phyloP scores from a whole-genome alignment of 1,140 invertebrate genomes.

The Gryllus bimaculatus region DNA sequence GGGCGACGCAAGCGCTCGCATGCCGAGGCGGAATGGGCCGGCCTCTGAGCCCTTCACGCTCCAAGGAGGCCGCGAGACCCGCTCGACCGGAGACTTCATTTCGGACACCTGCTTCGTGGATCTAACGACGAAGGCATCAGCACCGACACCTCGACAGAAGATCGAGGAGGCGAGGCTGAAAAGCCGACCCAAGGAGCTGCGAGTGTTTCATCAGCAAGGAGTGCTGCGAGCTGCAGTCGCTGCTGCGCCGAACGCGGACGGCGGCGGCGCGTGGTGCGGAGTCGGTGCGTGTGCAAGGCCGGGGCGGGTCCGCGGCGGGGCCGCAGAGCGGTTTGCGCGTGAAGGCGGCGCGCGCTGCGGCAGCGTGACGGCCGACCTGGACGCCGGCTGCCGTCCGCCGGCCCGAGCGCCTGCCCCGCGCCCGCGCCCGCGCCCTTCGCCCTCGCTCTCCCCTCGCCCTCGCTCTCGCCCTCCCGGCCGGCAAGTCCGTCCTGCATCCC shows the following conservation, averaged over 20 bases:
- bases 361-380: too few relatives aligned
- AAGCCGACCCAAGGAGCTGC: constrained; percentile 53
- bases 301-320: too few relatives aligned
- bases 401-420: neutral
- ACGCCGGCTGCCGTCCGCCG: neutral
- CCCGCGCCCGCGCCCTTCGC: neutral
- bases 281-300: neutral
- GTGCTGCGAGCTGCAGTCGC: constrained; percentile 14
- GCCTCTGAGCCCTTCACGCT: constrained; percentile 4
- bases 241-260: constrained; percentile 25
- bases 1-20: neutral
- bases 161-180: constrained; percentile 48
- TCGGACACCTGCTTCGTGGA: constrained; percentile 28
- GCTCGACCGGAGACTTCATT: constrained; percentile 15
- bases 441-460: too few relatives aligned
- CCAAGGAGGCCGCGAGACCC: constrained; percentile 10
- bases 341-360: too few relatives aligned
- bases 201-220: constrained; percentile 42
- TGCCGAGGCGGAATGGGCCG: neutral
- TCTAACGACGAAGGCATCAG: constrained; percentile 63
- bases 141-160: constrained; percentile 52
- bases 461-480: neutral
- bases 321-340: neutral
- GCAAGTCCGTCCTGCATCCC: constrained; percentile 40
- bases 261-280: neutral